Conservation (phyloP, 1,140 invertebrate genomes). For the Chironomus striatipennis region DNA sequence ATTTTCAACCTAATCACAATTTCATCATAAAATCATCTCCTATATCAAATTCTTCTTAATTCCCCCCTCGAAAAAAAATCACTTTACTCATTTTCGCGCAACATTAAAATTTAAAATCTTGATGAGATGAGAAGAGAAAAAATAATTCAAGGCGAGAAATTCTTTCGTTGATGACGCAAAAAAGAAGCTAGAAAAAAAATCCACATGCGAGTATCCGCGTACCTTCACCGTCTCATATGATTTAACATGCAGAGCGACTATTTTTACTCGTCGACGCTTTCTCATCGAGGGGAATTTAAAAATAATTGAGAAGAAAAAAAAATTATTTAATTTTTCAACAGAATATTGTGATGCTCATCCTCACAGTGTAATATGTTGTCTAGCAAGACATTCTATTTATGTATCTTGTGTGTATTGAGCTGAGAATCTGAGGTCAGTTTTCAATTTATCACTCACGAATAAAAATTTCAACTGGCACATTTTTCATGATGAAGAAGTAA, state of each 20-base stretch:
- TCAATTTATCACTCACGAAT: neutral
- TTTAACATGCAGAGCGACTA: neutral
- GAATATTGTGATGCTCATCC: too few relatives aligned
- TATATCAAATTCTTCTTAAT: too few relatives aligned
- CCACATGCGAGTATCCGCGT: neutral
- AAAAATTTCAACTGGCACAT: too few relatives aligned
- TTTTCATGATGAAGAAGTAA: too few relatives aligned
- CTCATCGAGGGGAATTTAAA: neutral
- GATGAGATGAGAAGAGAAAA: neutral
- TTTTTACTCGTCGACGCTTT: neutral
- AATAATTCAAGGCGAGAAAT: neutral
- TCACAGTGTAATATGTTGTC: neutral
- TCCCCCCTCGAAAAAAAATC: too few relatives aligned
- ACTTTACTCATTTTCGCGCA: neutral
- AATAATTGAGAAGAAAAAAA: neutral
- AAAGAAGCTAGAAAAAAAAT: neutral
- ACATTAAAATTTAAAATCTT: neutral
- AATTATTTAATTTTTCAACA: neutral
- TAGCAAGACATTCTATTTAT: neutral
- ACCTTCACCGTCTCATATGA: slow-evolving; percentile 11
- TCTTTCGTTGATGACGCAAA: slow-evolving; percentile 7
- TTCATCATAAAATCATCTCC: too few relatives aligned
- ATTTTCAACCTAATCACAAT: too few relatives aligned
- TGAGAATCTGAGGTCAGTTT: slow-evolving; percentile 1
- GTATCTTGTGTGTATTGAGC: neutral